Evolutionary conservation across 2,797 vertebrate species (phyloP).

Genomic region (Characodon lateralis): DNA sequence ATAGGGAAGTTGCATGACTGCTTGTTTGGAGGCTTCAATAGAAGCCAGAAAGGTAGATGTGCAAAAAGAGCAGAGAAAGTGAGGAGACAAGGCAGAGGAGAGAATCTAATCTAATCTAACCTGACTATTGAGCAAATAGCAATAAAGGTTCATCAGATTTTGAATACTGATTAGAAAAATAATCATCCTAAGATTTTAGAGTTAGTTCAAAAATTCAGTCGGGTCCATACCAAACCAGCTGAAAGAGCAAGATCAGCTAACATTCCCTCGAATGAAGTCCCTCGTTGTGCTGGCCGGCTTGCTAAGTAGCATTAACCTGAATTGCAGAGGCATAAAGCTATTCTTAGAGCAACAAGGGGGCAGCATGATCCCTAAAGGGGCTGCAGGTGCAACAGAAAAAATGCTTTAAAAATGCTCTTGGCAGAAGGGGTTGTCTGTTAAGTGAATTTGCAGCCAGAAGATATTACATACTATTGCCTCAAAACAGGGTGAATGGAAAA

Average conservation of each 20-base stretch:
- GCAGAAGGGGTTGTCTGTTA: not conserved
- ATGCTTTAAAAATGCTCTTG: conserved; percentile 1
- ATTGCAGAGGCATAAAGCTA: conserved; percentile 18
- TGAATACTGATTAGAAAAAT: conserved; percentile 30
- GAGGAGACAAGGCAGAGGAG: conserved; percentile 27
- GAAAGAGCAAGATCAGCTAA: conserved; percentile 35
- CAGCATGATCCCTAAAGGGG: conserved; percentile 16
- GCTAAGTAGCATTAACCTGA: conserved; percentile 23
- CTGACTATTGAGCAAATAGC: conserved; percentile 2
- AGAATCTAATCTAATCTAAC: conserved; percentile 16
- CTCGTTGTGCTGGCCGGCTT: conserved; percentile 6
- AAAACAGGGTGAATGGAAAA: not conserved
- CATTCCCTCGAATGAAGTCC: conserved; percentile 18
- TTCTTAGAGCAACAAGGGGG: conserved; percentile 24
- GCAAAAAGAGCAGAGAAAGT: conserved; percentile 40
- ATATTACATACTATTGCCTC: not conserved
- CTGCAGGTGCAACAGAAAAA: conserved; percentile 13
- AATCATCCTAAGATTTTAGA: conserved; percentile 29
- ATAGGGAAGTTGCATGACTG: conserved; percentile 68
- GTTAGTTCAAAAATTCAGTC: conserved; percentile 30
- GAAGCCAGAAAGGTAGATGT: conserved; percentile 26
- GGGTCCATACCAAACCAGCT: conserved; percentile 11
- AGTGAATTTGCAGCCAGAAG: conserved; percentile 8
- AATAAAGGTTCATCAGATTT: conserved; percentile 20
- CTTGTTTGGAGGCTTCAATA: conserved; percentile 59